Percentiles rank a stretch among this genome's conserved stretches.
These are phyloP conservation scores for Frankliniella intonsa DNA, from an alignment of 2,888 invertebrate genomes.

Conservation along the genomic window DNA sequence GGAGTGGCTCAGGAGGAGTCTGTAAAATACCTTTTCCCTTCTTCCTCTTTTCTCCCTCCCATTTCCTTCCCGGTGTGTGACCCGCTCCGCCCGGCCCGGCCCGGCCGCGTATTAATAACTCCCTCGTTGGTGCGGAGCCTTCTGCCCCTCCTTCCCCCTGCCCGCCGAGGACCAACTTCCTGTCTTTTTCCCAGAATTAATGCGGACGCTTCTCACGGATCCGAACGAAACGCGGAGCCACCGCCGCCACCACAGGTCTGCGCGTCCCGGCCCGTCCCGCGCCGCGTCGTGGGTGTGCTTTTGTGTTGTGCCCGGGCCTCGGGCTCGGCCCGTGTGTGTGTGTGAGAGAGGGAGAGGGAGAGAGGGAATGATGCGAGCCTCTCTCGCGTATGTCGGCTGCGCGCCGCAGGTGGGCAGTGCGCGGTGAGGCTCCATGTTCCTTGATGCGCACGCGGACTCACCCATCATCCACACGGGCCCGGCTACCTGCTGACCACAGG, in stretches of 20 bases:
- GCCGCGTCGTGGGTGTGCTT: neutral
- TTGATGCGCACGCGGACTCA: too few relatives aligned
- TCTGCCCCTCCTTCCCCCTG: neutral
- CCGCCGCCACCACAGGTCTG: neutral
- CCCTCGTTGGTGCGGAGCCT: neutral
- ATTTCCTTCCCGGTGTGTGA: too few relatives aligned
- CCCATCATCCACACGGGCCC: too few relatives aligned
- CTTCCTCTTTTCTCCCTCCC: too few relatives aligned
- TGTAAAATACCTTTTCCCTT: too few relatives aligned
- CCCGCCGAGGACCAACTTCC: constrained; percentile 3
- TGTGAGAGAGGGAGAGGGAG: neutral
- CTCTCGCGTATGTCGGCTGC: too few relatives aligned
- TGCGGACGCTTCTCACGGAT: neutral
- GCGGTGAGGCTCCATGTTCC: too few relatives aligned
- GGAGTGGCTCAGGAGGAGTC: too few relatives aligned
- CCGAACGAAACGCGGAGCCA: neutral
- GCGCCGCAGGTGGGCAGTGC: too few relatives aligned
- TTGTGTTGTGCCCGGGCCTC: neutral
- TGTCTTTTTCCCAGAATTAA: neutral
- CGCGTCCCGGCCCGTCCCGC: neutral
- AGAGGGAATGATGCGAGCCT: neutral
- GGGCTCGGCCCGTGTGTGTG: neutral
- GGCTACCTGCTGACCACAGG: too few relatives aligned
- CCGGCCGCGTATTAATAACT: too few relatives aligned
- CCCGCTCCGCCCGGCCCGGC: too few relatives aligned